Evolutionary conservation across 1,140 invertebrate species (phyloP), one percentile per base, ranked within the genome.

Genomic region (Acromyrmex echinatior): DNA sequence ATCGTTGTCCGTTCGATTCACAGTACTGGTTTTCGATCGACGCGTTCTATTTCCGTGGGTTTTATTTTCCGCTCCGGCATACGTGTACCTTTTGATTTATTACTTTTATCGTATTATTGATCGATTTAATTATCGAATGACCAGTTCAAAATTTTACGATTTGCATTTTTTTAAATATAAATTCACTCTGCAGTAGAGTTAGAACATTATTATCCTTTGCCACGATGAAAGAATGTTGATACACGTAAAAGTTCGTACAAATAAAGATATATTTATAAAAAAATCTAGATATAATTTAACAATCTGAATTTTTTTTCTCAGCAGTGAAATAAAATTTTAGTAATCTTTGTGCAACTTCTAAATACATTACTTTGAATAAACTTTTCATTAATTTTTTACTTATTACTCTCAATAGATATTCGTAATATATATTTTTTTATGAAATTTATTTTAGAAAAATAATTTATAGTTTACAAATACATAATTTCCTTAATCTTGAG

Each of bases 61-160:
- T 25, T 80, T 80, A 70, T 80, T 80, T 56, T 35, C 49, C 49
- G 63, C 35, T 53, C 63, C 49, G 28, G 28, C 14, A 12, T 80
- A 68, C 78, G 78, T 70, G 63, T 80, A 80, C 14, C 78, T 39
- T 70, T 35, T 80, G 78, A 80, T 80, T 80, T 80, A 80, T 80
- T 66, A 70, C 78, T 56, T 53, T 80, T 80, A 70, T 70, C 65
- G n/a, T 25, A 39, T 70, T 80, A 80, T 70, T 39, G 63, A 80
- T 80, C 78, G 78, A 80, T 70, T 80, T 80, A 80, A 80, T 80
- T 80, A 70, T 70, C 63, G 65, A 70, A n/a, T 51, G 63, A 70
- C 25, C 62, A 53, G 78, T 49, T 56, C 65, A 31, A 80, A 80
- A 80, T 70, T 80, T 80, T 35, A 45, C 16, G 51, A 80, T 56